Conservation (phyloP, 2,113 vertebrate species). For the Embiotoca jacksoni region DNA sequence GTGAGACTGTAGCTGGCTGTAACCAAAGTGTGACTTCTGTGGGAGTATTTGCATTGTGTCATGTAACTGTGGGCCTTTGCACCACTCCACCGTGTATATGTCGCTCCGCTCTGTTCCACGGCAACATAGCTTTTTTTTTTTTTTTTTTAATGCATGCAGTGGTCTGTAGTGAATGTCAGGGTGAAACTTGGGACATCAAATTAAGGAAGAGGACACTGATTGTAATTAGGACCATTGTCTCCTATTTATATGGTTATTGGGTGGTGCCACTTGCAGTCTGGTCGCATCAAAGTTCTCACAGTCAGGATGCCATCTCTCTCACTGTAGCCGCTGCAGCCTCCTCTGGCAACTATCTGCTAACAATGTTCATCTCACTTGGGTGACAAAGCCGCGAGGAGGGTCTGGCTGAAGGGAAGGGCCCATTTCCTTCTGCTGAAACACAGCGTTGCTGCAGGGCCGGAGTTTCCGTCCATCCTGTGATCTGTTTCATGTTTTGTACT, state of each 20-base stretch:
- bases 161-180: slow-evolving; percentile 61
- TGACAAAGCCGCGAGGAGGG: slow-evolving; percentile 84
- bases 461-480: slow-evolving; percentile 78
- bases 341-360: slow-evolving; percentile 92
- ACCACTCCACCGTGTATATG: slow-evolving; percentile 38
- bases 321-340: slow-evolving; percentile 69
- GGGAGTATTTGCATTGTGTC: slow-evolving; percentile 59
- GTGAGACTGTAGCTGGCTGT: slow-evolving; percentile 58
- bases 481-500: slow-evolving; percentile 77
- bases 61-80: slow-evolving; percentile 56
- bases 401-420: slow-evolving; percentile 71
- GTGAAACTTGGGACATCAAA: slow-evolving; percentile 74
- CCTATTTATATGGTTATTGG: slow-evolving; percentile 90
- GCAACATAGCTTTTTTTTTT: slow-evolving; percentile 60
- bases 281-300: slow-evolving; percentile 84
- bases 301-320: slow-evolving; percentile 74
- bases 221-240: slow-evolving; percentile 82
- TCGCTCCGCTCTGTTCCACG: slow-evolving; percentile 31
- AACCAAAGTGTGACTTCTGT: slow-evolving; percentile 71
- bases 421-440: slow-evolving; percentile 82
- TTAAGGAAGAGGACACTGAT: slow-evolving; percentile 74
- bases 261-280: slow-evolving; percentile 63
- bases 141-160: slow-evolving; percentile 71
- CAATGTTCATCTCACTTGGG: slow-evolving; percentile 86
- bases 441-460: slow-evolving; percentile 60